Base-by-base conservation (phyloP, 2,888 invertebrate species). In the Phaonia tiefii region DNA sequence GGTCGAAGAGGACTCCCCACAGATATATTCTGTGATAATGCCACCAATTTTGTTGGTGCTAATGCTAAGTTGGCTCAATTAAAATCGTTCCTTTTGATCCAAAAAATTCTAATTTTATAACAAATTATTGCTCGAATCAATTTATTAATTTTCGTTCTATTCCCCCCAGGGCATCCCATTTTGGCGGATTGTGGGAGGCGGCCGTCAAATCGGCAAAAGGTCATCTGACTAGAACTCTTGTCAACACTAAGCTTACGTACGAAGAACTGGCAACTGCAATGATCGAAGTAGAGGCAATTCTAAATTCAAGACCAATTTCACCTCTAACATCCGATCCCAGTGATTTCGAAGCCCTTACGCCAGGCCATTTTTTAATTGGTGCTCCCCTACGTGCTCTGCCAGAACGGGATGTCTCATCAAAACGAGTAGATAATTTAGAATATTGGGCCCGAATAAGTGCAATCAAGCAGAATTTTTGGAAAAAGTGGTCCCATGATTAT, bases 131-230 rank as follows among this genome's bases (percentile, higher is more conserved):
- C 11, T n/a, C 65, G 39, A 70, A 76, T 22, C 63, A 76, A 70
- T 76, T 65, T 46, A 31, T 63, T n/a, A 70, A n/a, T n/a, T n/a
- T n/a, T n/a, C n/a, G n/a, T n/a, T n/a, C n/a, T n/a, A n/a, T n/a
- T n/a, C n/a, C n/a, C 10, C 65, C 70, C 15, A 72, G 70, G 25
- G 70, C 76, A 39, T 56, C 65, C 31, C 66, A 72, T 26, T 58
- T 77, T 65, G 77, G 72, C 31, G 72, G 72, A n/a, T 31, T 76
- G 63, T 67, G 58, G 75, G 67, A 75, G 56, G 71, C 71, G 39
- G 79, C 79, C 1, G 75, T 75, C 10, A 79, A 80, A 31, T 56
- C n/a, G n/a, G n/a, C n/a, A n/a, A n/a, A n/a, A n/a, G n/a, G n/a
- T n/a, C n/a, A n/a, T n/a, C 73, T 76, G 20, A 65, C 44, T 44